These are phyloP conservation scores for Pachycephus smyrnensis DNA, from an alignment of 2,888 invertebrate genomes.

Conservation along the genomic window DNA sequence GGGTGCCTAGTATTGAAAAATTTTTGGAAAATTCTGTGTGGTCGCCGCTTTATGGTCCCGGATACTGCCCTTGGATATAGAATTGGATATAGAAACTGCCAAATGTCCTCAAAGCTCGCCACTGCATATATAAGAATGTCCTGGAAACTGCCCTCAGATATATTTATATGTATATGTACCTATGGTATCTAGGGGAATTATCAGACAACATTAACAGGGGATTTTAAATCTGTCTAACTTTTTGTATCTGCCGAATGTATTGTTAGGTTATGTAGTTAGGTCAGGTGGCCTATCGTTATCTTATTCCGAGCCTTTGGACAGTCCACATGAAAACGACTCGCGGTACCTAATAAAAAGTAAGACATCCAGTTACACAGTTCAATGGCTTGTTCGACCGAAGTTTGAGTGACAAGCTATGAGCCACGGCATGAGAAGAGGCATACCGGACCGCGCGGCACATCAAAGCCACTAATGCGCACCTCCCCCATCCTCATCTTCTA, in stretches of 20 bases:
- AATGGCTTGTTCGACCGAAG: slow-evolving; percentile 54
- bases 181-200: neutral
- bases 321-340: slow-evolving; percentile 25
- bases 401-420: slow-evolving; percentile 62
- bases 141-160: no score
- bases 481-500: slow-evolving; percentile 20
- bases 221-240: neutral
- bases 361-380: slow-evolving; percentile 52
- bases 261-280: neutral
- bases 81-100: no score
- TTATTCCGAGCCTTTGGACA: neutral
- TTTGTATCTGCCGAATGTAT: neutral
- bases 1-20: no score
- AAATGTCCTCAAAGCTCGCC: no score
- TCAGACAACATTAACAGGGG: neutral
- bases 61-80: no score
- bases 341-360: slow-evolving; percentile 38
- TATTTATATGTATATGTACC: no score
- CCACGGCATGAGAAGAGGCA: slow-evolving; percentile 48
- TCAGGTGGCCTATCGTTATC: neutral
- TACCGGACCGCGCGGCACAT: slow-evolving; percentile 55
- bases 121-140: no score
- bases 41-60: no score
- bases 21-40: no score
- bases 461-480: slow-evolving; percentile 56